Evolutionary conservation across 2,888 invertebrate species (phyloP), one percentile per base, ranked within the genome.

Genomic region (Megalurothrips usitatus): DNA sequence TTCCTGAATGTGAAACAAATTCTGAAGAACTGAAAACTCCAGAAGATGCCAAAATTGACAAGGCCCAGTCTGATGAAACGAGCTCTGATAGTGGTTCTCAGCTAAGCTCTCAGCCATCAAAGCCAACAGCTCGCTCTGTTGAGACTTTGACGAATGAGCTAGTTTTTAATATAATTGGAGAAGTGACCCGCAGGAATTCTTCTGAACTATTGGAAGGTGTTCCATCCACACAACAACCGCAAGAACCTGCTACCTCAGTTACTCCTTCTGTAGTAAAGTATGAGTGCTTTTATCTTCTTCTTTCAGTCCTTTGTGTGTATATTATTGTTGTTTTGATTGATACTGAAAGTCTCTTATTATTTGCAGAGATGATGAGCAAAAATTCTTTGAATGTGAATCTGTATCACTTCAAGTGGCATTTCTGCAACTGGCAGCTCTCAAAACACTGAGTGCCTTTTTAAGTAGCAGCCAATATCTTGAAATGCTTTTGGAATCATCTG

Each of bases 361-460:
- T 81, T 84, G 85, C 2, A 85, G 85, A 81, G 82, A 85, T 26
- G 82, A 88, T 10, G 86, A 88, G 83, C 84, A 86, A 34, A 88
- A 88, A 82, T 85, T 89, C 68, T 85, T 89, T 47, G 86, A 87
- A 79, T 84, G 88, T 81, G 91, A 91, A 85, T 85, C 87, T 14
- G 86, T 87, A 47, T 87, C 87, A 81, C 84, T 90, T n/a, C 87
- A 88, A 82, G 85, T 90, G 82, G 87, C 89, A 0, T 88, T 88
- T 83, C 84, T 91, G 52, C 91, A 91, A 84, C 88, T 91, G 83
- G 87, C 90, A 4, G 90, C 91, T 2, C 85, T 91, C 82, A 91
- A 91, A 85, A 87, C 89, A 6, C 85, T 92, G 23, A 87, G 88
- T 81, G 86, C 88, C 6, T 87, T 91, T 49, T 85, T 91, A 43